Conservation (phyloP, 1,140 invertebrate genomes). For the Drosophila parabipectinata region DNA sequence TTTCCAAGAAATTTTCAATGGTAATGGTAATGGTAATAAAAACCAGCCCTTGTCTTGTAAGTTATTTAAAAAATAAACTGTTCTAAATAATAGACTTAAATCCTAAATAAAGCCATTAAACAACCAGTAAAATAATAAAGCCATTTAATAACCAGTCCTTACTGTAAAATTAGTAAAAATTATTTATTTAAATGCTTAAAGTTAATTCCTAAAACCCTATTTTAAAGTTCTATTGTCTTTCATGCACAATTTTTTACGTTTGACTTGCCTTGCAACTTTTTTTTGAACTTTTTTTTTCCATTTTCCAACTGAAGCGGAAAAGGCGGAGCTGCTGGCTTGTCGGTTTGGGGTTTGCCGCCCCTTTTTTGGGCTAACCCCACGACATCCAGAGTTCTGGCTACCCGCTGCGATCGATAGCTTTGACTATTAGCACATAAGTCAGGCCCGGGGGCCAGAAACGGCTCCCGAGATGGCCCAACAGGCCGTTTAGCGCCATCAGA, state of each 20-base stretch:
- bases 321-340: slow-evolving; percentile 58
- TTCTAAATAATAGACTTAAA: neutral
- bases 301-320: slow-evolving; percentile 63
- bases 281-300: slow-evolving; percentile 4
- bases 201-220: neutral
- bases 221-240: slow-evolving; percentile 1
- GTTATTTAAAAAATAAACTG: too few relatives aligned
- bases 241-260: slow-evolving; percentile 11
- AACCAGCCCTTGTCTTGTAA: too few relatives aligned
- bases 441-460: slow-evolving; percentile 32
- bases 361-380: slow-evolving; percentile 27
- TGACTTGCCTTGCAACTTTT: slow-evolving; percentile 7
- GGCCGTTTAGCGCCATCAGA: slow-evolving; percentile 79
- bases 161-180: too few relatives aligned
- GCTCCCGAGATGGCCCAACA: slow-evolving; percentile 60
- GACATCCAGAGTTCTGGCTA: slow-evolving; percentile 22
- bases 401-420: slow-evolving; percentile 75
- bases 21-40: too few relatives aligned
- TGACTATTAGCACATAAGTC: slow-evolving; percentile 70
- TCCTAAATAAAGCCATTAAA: too few relatives aligned
- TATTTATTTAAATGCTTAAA: too few relatives aligned
- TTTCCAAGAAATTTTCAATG: too few relatives aligned
- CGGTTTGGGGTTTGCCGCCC: slow-evolving; percentile 23
- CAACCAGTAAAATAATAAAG: too few relatives aligned
- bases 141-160: too few relatives aligned